Evolutionary conservation across 1,140 invertebrate genomes (phyloP).

Genomic region (Brachystomella parvula): DNA sequence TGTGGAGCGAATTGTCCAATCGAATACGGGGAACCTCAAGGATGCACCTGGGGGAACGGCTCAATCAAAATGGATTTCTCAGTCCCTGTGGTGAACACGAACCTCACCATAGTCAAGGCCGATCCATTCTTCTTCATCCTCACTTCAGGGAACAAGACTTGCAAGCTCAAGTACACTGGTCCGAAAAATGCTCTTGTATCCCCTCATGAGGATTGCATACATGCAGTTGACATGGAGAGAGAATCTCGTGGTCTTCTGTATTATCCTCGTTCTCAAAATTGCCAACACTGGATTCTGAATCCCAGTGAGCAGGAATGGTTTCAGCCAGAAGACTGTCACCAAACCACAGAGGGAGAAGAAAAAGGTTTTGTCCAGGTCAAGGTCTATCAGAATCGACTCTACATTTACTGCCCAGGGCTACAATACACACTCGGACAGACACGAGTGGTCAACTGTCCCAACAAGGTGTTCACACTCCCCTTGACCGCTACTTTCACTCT

Average conservation of each 20-base stretch:
- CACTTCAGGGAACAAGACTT: slow-evolving; percentile 11
- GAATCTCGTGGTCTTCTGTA: background rate
- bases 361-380: slow-evolving; percentile 23
- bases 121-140: slow-evolving; percentile 19
- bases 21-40: background rate
- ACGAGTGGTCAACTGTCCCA: slow-evolving; percentile 13
- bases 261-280: background rate
- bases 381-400: slow-evolving; percentile 5
- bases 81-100: slow-evolving; percentile 11
- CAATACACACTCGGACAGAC: background rate
- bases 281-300: background rate
- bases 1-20: slow-evolving; percentile 5
- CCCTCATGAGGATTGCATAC: slow-evolving; percentile 15
- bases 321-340: background rate
- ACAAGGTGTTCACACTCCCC: slow-evolving; percentile 17
- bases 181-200: slow-evolving; percentile 16
- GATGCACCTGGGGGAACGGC: background rate
- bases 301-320: background rate
- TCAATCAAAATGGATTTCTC: slow-evolving; percentile 12
- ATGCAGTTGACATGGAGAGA: slow-evolving; percentile 1
- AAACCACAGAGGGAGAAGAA: background rate
- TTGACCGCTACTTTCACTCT: slow-evolving; percentile 16
- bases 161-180: slow-evolving; percentile 14
- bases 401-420: slow-evolving; percentile 18
- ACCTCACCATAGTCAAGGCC: slow-evolving; percentile 17